Evolutionary conservation across 2,113 vertebrate species (phyloP), one percentile per base, ranked within the genome.

Genomic region (Nannobrachium achirus): DNA sequence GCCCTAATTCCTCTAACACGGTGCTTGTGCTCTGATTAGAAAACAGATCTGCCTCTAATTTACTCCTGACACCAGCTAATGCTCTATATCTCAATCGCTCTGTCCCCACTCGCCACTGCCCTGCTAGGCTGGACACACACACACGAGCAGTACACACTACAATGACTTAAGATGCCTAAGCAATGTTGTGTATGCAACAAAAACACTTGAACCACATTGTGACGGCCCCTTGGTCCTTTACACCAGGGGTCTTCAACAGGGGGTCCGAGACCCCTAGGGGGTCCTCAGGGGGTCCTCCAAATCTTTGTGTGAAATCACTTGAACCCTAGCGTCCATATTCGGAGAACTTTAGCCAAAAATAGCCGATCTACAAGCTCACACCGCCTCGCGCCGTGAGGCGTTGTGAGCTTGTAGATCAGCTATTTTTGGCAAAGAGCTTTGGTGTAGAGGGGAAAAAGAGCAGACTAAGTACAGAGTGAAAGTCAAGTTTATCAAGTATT

Each of bases 1-100:
- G 93, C 91, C 94, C 94, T 97, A 95, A 96, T 96, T 96, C 94
- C 93, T 94, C 91, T 95, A 95, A 95, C 94, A 94, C 94, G 93
- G 93, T 92, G 95, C 94, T 96, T 95, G 95, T 96, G 95, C 95
- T 95, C 95, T 95, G 95, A 96, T 97, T 96, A 96, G 94, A 95
- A 95, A 94, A 96, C 95, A 95, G 95, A 96, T 95, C 94, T 95
- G 93, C 93, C 93, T 94, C 94, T 94, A 95, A 94, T 95, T 96
- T 96, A 94, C 93, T 95, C 92, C 92, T 95, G 95, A 95, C 96
- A 95, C 93, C 92, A 90, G 92, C 92, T 96, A 95, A 95, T 95
- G 93, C 91, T 94, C 92, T 93, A 87, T 94, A 92, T 95, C 96
- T 96, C 94, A 92, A 95, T 96, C 91, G 71, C 83, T 81, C 62